Evolutionary conservation across 2,888 invertebrate genomes (phyloP), one percentile per base, ranked within the genome.

Genomic region (Lasioglossum vierecki): DNA sequence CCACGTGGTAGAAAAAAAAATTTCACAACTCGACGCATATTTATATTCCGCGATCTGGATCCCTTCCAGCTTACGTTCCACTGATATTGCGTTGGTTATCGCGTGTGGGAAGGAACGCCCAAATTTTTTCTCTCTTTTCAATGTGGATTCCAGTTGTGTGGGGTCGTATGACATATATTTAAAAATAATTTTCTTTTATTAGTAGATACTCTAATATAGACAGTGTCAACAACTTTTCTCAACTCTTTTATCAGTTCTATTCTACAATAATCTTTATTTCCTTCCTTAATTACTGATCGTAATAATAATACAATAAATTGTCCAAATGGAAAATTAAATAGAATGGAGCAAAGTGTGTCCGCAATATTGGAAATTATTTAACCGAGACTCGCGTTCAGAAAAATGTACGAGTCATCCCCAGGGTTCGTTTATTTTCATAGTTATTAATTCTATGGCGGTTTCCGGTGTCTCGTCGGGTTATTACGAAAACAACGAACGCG

Each of bases 11-110:
- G 53, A n/a, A 66, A 30, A 44, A 44, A 72, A 74, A 66, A n/a
- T 53, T 70, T 80, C 80, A 49, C 68, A 66, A 68, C 75, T 46
- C 60, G 18, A 35, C 60, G 76, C 80, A 82, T 82, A 83, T 85
- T 88, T 88, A 86, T 79, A 84, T 76, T 86, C 78, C 76, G 49
- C 80, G 79, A 85, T 89, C 88, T 90, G 90, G 89, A 91, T 89
- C 89, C 87, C 80, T 90, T 90, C 87, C 88, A 89, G 84, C 78
- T 80, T 79, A 83, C 78, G 79, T 84, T 84, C 75, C 78, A 77
- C 85, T 72, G 76, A 82, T 75, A 83, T 77, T 86, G 66, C 85
- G 66, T 82, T 84, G 79, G 79, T 87, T 83, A 79, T 83, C 79
- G 68, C 79, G 82, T 57, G 57, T 30, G 30, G 63, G 63, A 63